phyloP scores from a whole-genome alignment of 2,888 invertebrate genomes.

The Pyrrhia umbra region DNA sequence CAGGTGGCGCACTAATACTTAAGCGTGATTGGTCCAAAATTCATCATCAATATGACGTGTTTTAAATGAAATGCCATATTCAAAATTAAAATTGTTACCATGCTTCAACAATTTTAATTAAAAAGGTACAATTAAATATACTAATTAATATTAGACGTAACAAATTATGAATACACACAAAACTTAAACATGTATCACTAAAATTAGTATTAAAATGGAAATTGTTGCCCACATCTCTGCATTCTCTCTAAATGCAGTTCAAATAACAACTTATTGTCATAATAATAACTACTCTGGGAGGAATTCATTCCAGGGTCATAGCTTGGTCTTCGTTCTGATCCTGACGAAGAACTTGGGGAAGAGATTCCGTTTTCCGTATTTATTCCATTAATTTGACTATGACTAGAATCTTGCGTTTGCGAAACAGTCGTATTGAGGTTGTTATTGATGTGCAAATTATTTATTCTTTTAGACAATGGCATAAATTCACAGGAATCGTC shows the following conservation, averaged over 20 bases:
- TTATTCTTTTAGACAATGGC: constrained; percentile 97
- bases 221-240: constrained; percentile 91
- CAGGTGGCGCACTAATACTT: constrained; percentile 79
- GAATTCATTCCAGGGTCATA: constrained; percentile 95
- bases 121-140: constrained; percentile 63
- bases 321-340: constrained; percentile 82
- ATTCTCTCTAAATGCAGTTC: constrained; percentile 95
- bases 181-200: constrained; percentile 69
- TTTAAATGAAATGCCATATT: constrained; percentile 38
- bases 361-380: constrained; percentile 77
- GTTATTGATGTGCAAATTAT: constrained; percentile 95
- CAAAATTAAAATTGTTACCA: constrained; percentile 61
- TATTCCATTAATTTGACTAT: constrained; percentile 79
- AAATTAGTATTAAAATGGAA: constrained; percentile 78
- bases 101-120: constrained; percentile 66
- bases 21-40: constrained; percentile 71
- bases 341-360: constrained; percentile 77
- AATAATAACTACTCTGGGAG: constrained; percentile 95
- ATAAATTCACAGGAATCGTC: constrained; percentile 95
- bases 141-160: constrained; percentile 68
- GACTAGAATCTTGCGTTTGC: constrained; percentile 77
- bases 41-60: constrained; percentile 52
- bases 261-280: constrained; percentile 96
- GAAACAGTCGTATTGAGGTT: constrained; percentile 75
- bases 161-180: constrained; percentile 74